A percentile compares a stretch with the other conserved stretches of the same genome.
phyloP scores from a whole-genome alignment of 2,113 vertebrate genomes.

The Chloroceryle aenea region DNA sequence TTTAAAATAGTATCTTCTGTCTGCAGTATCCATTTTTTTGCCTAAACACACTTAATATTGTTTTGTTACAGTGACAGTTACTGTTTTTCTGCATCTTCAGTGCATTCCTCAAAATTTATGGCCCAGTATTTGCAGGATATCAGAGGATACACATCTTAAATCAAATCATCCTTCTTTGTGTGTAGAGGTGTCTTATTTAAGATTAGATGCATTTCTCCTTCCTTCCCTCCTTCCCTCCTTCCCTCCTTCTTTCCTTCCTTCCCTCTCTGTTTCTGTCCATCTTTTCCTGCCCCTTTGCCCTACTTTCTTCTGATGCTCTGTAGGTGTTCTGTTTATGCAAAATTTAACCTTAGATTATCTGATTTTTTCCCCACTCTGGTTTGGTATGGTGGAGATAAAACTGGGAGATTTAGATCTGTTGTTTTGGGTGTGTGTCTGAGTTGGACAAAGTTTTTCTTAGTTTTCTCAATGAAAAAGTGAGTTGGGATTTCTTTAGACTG shows the following conservation, averaged over 20 bases:
- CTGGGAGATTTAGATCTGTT: conserved; percentile 78
- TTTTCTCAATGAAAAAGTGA: conserved; percentile 40
- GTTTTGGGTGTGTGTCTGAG: conserved; percentile 68
- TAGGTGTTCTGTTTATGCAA: conserved; percentile 31
- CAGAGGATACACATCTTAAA: neutral
- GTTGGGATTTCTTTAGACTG: conserved; percentile 77
- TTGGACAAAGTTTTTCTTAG: conserved; percentile 79
- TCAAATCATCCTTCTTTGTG: neutral
- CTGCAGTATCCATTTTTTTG: neutral
- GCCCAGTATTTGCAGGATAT: neutral
- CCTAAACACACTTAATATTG: neutral
- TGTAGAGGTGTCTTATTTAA: neutral
- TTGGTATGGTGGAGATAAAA: conserved; percentile 75
- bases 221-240: too few relatives aligned
- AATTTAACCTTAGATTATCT: conserved; percentile 73
- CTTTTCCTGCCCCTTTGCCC: neutral
- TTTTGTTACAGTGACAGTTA: neutral
- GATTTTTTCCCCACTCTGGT: conserved; percentile 72
- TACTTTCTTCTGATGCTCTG: neutral
- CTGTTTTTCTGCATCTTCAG: neutral
- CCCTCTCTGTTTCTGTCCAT: neutral
- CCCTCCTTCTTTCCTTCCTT: too few relatives aligned
- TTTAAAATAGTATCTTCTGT: neutral
- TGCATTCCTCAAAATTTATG: neutral
- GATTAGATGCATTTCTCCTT: neutral